phyloP scores from a whole-genome alignment of 2,888 invertebrate species.

The Trissolcus japonicus region DNA sequence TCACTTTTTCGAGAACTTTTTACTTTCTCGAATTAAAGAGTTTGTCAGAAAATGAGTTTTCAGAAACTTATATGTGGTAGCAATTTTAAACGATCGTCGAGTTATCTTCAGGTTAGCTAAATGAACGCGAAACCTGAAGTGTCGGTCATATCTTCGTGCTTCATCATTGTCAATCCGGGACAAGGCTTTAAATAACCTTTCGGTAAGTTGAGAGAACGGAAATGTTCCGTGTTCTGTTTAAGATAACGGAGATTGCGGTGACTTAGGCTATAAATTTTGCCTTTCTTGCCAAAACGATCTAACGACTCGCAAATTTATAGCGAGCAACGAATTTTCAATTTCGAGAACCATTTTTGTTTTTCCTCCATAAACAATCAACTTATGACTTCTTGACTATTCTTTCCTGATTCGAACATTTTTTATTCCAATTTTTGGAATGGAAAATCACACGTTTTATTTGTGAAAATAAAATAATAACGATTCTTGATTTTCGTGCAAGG shows the following conservation, averaged over 20 bases:
- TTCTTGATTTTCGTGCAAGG: too few species aligned
- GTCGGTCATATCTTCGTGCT: slow-evolving; percentile 59
- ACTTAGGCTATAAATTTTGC: slow-evolving; percentile 65
- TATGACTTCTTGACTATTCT: too few species aligned
- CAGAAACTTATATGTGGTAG: neutral
- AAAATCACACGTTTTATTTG: too few species aligned
- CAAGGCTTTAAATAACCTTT: slow-evolving; percentile 62
- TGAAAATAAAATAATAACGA: too few species aligned
- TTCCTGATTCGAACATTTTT: too few species aligned
- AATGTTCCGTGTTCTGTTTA: slow-evolving; percentile 67
- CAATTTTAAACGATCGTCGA: neutral
- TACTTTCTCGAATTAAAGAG: neutral
- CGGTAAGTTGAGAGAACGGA: slow-evolving; percentile 58
- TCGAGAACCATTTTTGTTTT: slow-evolving; percentile 30
- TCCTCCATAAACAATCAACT: neutral
- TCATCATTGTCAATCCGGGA: slow-evolving; percentile 67
- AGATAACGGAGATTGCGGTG: slow-evolving; percentile 71
- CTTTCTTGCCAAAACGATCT: slow-evolving; percentile 57
- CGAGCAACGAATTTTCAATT: slow-evolving; percentile 63
- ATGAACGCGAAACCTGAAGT: slow-evolving; percentile 42
- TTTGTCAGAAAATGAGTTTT: neutral
- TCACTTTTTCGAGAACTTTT: too few species aligned
- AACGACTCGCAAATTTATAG: slow-evolving; percentile 65
- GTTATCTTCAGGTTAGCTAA: slow-evolving; percentile 38
- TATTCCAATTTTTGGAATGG: too few species aligned